A percentile compares a stretch with the other conserved stretches of the same genome.
phyloP scores from a whole-genome alignment of 2,888 invertebrate genomes.

The Hydropsyche betteni region DNA sequence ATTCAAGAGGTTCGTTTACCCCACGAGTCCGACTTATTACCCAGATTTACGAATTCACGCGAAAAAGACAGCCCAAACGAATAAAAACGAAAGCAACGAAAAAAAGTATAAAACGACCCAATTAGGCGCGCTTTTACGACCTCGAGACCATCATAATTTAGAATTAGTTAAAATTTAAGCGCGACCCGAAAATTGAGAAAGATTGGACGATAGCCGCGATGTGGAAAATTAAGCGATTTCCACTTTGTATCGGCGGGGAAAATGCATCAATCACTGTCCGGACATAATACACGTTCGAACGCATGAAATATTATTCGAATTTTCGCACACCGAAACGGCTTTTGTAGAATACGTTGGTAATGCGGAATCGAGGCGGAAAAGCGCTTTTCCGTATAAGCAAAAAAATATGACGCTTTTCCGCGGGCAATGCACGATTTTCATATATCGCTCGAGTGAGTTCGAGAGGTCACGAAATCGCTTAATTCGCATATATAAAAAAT shows the following conservation, averaged over 20 bases:
- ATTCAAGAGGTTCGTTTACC: constrained; percentile 39
- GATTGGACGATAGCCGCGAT: neutral
- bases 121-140: too few species aligned
- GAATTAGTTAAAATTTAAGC: too few species aligned
- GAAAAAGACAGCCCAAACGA: neutral
- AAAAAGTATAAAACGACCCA: neutral
- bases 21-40: constrained; percentile 5
- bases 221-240: constrained; percentile 26
- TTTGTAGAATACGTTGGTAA: neutral
- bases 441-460: too few species aligned
- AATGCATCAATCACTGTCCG: constrained; percentile 18
- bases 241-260: neutral
- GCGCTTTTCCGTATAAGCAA: neutral
- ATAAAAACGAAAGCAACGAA: neutral
- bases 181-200: too few species aligned
- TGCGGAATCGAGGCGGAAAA: constrained; percentile 5
- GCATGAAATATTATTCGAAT: neutral
- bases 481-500: too few species aligned
- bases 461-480: too few species aligned
- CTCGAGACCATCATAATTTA: too few species aligned
- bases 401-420: too few species aligned
- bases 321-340: neutral
- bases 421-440: too few species aligned
- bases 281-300: too few species aligned
- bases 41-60: constrained; percentile 5